Percentiles rank a stretch among this genome's conserved stretches.
These are phyloP conservation scores for Carettochelys insculpta DNA, from an alignment of 2,113 vertebrate genomes.

Conservation along the genomic window DNA sequence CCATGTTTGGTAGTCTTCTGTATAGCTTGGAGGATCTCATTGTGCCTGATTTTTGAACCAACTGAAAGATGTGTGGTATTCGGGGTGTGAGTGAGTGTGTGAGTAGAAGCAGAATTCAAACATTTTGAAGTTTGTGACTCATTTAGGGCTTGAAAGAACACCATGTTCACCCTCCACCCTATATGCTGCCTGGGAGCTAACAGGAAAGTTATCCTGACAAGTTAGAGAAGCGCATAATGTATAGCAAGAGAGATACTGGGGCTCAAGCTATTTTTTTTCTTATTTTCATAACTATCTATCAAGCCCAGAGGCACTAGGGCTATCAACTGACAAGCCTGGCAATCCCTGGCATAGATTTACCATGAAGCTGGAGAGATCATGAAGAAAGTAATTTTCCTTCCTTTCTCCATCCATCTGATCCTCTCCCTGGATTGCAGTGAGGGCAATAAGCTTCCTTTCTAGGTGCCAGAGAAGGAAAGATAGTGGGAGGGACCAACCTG, in stretches of 20 bases:
- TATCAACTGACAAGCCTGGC: no score
- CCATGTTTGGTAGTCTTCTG: neutral
- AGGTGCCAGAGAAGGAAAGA: neutral
- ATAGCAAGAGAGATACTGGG: no score
- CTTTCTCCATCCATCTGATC: neutral
- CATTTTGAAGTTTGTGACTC: neutral
- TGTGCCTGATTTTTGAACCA: neutral
- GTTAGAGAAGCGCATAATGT: no score
- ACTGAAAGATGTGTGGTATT: neutral
- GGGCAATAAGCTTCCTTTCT: neutral
- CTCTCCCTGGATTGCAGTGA: neutral
- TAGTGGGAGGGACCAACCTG: neutral
- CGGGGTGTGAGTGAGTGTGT: neutral
- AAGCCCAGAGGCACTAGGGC: no score
- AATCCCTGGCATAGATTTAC: no score
- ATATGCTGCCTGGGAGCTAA: neutral
- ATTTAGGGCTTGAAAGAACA: neutral
- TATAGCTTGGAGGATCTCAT: neutral
- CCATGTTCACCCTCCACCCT: neutral
- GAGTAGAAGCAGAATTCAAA: neutral
- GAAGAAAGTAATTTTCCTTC: neutral
- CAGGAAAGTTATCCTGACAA: neutral
- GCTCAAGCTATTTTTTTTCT: no score
- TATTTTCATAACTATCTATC: no score
- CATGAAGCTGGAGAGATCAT: neutral